Evolutionary conservation across 2,797 vertebrate genomes (phyloP).

Genomic region (Channa striata): DNA sequence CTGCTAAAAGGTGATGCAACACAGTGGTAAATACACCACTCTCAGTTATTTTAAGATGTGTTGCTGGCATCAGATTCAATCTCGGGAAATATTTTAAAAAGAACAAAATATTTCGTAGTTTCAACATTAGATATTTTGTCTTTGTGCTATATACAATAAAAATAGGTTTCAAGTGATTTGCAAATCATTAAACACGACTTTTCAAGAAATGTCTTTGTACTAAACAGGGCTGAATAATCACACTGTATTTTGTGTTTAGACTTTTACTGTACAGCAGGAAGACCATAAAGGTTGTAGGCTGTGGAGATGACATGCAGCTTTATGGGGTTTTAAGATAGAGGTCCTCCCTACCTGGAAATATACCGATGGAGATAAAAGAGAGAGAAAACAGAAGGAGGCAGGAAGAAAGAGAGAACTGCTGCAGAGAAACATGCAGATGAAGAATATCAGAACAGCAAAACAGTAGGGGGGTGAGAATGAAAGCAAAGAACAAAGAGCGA

Average conservation of each 20-base stretch:
- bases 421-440: slow-evolving; percentile 1
- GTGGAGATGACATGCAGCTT: background rate
- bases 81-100: too few species aligned
- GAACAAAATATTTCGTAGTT: too few species aligned
- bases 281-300: background rate
- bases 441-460: background rate
- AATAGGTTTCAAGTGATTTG: too few species aligned
- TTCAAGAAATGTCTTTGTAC: background rate
- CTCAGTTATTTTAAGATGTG: too few species aligned
- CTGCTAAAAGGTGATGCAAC: too few species aligned
- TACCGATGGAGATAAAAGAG: slow-evolving; percentile 5
- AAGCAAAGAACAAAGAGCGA: background rate
- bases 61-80: too few species aligned
- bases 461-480: background rate
- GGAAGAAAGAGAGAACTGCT: slow-evolving; percentile 5
- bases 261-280: background rate
- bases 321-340: slow-evolving; percentile 9
- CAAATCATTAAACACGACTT: too few species aligned
- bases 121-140: too few species aligned
- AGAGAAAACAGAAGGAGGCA: background rate
- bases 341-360: background rate
- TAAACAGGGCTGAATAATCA: too few species aligned
- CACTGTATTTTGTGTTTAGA: background rate
- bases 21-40: too few species aligned
- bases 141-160: too few species aligned